Percentiles rank a stretch among this genome's conserved stretches.
phyloP scores from a whole-genome alignment of 2,797 vertebrate genomes.

The Dendrocincla tyrannina region DNA sequence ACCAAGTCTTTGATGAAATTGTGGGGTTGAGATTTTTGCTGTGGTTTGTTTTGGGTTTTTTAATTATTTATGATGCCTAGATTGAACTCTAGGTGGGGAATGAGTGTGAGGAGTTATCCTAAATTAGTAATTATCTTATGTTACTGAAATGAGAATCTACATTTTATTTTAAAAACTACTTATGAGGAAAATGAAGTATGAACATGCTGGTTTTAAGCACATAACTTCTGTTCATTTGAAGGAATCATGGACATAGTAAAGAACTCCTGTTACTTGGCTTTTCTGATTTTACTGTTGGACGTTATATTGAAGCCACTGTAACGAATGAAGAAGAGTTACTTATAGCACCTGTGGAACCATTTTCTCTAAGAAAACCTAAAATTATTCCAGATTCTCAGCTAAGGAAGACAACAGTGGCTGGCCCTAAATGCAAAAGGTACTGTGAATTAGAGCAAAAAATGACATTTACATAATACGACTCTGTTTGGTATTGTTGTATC shows the following conservation, averaged over 20 bases:
- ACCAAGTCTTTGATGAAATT: neutral
- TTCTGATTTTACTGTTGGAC: constrained; percentile 85
- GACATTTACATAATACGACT: neutral
- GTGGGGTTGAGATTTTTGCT: neutral
- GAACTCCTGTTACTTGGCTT: constrained; percentile 93
- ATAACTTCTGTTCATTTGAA: constrained; percentile 53
- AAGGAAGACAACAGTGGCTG: constrained; percentile 50
- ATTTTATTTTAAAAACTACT: neutral
- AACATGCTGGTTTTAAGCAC: neutral
- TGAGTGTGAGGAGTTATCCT: neutral
- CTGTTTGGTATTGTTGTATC: neutral
- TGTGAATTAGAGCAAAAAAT: neutral
- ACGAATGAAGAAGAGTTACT: constrained; percentile 79
- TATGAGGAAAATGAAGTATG: neutral
- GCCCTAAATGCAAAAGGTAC: constrained; percentile 72
- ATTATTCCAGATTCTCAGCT: neutral
- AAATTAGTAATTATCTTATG: neutral
- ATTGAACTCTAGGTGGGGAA: neutral
- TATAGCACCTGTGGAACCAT: constrained; percentile 77
- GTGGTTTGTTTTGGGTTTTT: neutral
- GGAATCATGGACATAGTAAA: constrained; percentile 83
- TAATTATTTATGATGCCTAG: neutral
- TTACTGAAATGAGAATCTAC: neutral
- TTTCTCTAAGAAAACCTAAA: constrained; percentile 62
- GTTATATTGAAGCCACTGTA: constrained; percentile 83